phyloP scores from a whole-genome alignment of 2,888 invertebrate species.

The Osedax frankpressi region DNA sequence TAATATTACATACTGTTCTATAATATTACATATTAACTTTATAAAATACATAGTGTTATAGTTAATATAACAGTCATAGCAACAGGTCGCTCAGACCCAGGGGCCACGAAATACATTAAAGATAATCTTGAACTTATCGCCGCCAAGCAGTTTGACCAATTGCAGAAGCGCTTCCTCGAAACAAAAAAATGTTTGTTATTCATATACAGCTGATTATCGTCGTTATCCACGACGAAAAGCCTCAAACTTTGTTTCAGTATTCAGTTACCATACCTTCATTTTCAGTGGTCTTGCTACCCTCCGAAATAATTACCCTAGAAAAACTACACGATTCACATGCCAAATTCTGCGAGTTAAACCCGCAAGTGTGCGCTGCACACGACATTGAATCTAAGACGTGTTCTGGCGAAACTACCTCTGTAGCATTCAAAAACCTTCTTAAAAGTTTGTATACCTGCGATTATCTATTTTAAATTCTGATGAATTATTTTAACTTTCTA shows the following conservation, averaged over 20 bases:
- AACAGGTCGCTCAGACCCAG: neutral
- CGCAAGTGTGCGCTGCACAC: neutral
- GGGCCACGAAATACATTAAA: neutral
- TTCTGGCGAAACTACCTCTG: neutral
- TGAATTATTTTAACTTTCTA: too few species aligned
- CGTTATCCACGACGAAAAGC: too few species aligned
- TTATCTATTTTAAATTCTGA: too few species aligned
- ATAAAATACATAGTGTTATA: neutral
- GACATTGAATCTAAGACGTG: neutral
- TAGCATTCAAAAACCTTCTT: neutral
- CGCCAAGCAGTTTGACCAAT: neutral
- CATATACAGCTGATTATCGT: too few species aligned
- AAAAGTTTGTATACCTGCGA: neutral
- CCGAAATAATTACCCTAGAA: neutral
- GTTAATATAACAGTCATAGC: too few species aligned
- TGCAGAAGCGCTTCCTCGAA: neutral
- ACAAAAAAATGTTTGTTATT: neutral
- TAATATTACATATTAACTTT: neutral
- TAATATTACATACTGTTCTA: too few species aligned
- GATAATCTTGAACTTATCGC: neutral
- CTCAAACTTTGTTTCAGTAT: too few species aligned
- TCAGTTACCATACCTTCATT: too few species aligned
- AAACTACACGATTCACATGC: neutral
- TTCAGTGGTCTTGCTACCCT: neutral
- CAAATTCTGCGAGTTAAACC: neutral